These are phyloP conservation scores for Ochotona curzoniae DNA, from an alignment of 2,113 vertebrate genomes.

Conservation along the genomic window DNA sequence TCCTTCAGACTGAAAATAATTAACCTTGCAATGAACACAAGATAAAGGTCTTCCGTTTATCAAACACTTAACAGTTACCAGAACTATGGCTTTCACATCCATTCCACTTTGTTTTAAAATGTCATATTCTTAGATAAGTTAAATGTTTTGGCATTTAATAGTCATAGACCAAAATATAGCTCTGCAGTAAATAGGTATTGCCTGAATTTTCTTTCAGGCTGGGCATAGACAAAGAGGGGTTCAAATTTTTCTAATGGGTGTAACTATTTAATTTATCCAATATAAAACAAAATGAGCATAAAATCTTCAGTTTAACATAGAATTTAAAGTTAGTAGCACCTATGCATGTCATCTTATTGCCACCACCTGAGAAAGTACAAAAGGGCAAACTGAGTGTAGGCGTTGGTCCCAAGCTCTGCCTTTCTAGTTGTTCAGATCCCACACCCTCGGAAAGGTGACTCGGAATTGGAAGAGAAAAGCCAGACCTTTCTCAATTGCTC, in stretches of 20 bases:
- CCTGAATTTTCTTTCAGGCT: constrained; percentile 3
- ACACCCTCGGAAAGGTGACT: background rate
- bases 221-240: background rate
- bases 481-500: background rate
- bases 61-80: background rate
- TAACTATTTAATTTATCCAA: background rate
- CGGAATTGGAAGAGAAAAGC: background rate
- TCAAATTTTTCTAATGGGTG: background rate
- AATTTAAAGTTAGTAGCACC: background rate
- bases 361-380: background rate
- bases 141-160: constrained; percentile 31
- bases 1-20: background rate
- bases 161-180: background rate
- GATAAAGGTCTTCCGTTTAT: background rate
- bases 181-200: background rate
- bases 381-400: background rate
- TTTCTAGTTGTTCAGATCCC: background rate
- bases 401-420: background rate
- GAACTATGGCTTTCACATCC: background rate
- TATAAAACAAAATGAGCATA: background rate
- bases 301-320: background rate
- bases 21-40: background rate
- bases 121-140: background rate
- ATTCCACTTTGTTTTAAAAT: background rate
- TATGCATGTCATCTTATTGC: too few relatives aligned